These are phyloP conservation scores for Holothuria scabra DNA, from an alignment of 53 echinoderm and acorn worm genomes.

Conservation along the genomic window DNA sequence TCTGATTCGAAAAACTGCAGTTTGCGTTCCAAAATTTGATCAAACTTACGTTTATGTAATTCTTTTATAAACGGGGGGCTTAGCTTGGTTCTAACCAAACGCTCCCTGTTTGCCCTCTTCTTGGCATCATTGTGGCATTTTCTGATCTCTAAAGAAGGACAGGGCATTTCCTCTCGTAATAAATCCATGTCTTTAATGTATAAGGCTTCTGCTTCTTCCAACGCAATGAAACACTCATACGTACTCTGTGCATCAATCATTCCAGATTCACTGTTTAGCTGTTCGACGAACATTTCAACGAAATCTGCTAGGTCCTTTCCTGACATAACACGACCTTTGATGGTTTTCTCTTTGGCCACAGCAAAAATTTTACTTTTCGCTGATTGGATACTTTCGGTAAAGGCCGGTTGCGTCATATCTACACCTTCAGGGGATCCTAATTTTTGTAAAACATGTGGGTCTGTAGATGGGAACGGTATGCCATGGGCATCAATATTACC, in stretches of 20 bases:
- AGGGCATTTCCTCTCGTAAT: constrained; percentile 2
- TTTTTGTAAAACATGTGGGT: neutral
- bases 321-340: neutral
- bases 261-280: neutral
- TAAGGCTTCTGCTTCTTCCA: neutral
- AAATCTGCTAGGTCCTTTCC: constrained; percentile 12
- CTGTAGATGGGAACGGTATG: constrained; percentile 14
- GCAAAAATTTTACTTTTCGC: constrained; percentile 3
- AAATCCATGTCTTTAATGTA: constrained; percentile 4
- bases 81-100: neutral
- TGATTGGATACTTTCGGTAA: neutral
- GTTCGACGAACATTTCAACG: constrained; percentile 1
- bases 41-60: neutral
- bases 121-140: neutral
- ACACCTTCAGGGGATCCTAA: neutral
- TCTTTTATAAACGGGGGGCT: neutral
- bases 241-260: constrained; percentile 10
- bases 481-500: constrained; percentile 35
- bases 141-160: neutral
- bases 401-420: neutral
- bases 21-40: neutral
- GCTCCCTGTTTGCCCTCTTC: neutral
- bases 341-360: constrained; percentile 8
- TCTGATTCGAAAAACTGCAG: neutral
- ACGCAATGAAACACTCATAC: neutral